Base-by-base conservation (phyloP, 1,140 invertebrate genomes). In the Marisa cornuarietis region DNA sequence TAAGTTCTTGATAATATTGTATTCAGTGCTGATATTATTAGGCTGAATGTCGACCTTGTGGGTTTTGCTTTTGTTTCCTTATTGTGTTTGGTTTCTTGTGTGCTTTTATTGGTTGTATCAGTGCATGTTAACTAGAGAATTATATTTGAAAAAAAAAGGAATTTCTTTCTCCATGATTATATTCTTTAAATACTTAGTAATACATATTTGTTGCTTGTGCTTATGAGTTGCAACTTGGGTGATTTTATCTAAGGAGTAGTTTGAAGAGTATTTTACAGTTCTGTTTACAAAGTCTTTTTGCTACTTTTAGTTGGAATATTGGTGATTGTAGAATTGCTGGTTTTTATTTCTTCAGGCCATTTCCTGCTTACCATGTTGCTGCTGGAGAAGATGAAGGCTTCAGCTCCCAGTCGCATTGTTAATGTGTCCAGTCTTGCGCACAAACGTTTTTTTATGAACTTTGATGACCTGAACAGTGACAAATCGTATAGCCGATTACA, bases 391-490 rank as follows among this genome's bases (percentile, higher is more conserved):
- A 74, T 92, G 31, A 91, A 91, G 81, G 76, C 84, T 68, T 86
- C 95, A 11, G 92, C 93, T 0, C 94, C 95, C 7, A 94, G 95
- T 52, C 93, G 97, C 80, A 95, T 98, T 22, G 93, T 98, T 0
- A 93, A 96, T 0, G 95, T 98, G 0, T 95, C 96, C 0, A 97
- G 96, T 0, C 94, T 94, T 71, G 90, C 96, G 8, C 96, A 97
- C 88, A 80, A 81, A 42, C 71, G 72, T 65, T 83, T 85, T n/a
- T 42, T 78, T 69, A 86, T 90, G 20, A 85, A 90, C 74, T 88
- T 87, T 84, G 84, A 88, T 49, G 87, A 90, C 82, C 71, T 90
- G 14, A 88, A 86, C 68, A 83, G 76, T 92, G 66, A 91, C 92
- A 85, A 85, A 2, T 54, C 72, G 13, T 91, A 92, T 82, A 22